Evolutionary conservation across 2,888 invertebrate genomes (phyloP), one percentile per base, ranked within the genome.

Genomic region (Zelleria hepariella): DNA sequence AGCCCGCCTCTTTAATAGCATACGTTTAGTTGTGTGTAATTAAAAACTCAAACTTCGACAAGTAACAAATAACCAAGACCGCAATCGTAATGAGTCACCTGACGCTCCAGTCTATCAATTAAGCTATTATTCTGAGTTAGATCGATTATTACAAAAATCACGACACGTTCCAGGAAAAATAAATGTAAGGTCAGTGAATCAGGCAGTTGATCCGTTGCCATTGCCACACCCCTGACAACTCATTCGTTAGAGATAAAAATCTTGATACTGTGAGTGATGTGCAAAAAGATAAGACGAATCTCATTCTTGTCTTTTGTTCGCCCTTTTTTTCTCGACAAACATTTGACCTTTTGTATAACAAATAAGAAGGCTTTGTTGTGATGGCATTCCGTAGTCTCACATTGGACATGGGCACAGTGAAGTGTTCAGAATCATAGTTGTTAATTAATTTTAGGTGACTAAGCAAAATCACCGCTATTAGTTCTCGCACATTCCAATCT

Each of bases 21-120:
- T 69, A 72, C 75, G 77, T 85, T 85, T 85, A 80, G 83, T 82
- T 81, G 78, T 78, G 82, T 82, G 68, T 82, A 86, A 86, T 86
- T 87, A 86, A 85, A 86, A 86, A 81, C 80, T 86, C 80, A 84
- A 86, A 80, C 77, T 82, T 81, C 81, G 85, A 84, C 85, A 79
- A 78, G 75, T 75, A 80, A 84, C 84, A 82, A 85, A 84, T 83
- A 77, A 78, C 71, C 32, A 32, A 24, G 47, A 24, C 47, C 57
- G 47, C 26, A 47, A 32, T n/a, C 32, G 57, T 15, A 72, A 82
- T 85, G 82, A 86, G 81, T 84, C 82, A 83, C 74, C 65, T 65
- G 63, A 67, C 70, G 70, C 71, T 75, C 18, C 24, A 53, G 47
- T 51, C 15, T 48, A 47, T 80, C 86, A 85, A 86, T 86, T 83